Base-by-base conservation (phyloP, 2,113 vertebrate genomes). In the Baryphthengus martii region DNA sequence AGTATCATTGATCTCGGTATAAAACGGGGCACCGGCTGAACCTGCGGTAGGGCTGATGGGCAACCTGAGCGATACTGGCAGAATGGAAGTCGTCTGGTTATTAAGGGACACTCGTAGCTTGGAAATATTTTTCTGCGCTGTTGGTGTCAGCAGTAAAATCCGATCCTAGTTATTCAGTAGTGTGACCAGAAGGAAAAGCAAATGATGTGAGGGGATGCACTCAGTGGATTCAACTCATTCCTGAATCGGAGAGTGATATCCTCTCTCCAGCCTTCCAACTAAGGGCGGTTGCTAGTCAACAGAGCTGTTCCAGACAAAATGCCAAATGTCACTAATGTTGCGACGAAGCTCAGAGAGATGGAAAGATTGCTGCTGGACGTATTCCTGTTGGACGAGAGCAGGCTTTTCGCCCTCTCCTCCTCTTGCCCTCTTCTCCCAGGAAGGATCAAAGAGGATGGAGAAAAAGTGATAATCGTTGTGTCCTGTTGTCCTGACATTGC, bases 241-340 rank as follows among this genome's bases (percentile, higher is more conserved):
- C 85, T 88, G 82, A 80, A 31, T 47, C 2, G 6, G 78, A 31
- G 55, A 90, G 79, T 25, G 92, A 91, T 94, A 87, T 26, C 72
- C 84, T 88, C 77, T 62, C 72, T 67, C 68, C 42, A 80, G 61
- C 87, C 58, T 93, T 90, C 92, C 95, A 94, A 3, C 63, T 88
- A 44, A 74, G 95, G 75, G 12, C 53, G 88, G 88, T 28, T 73
- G n/a, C 92, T 93, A 75, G 93, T 95, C 95, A 88, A 80, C 91
- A 72, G 76, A 50, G 29, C 71, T 35, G 70, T 95, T 91, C 93
- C 94, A 95, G 91, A 92, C 93, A 90, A 93, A 96, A 97, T 96
- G 95, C 95, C 95, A 97, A 95, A 95, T 95, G 95, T 95, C 94
- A 91, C 88, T 90, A 71, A 56, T 63, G 91, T 89, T 90, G 79